A percentile compares a stretch with the other conserved stretches of the same genome.
Conservation (phyloP, 2,888 invertebrate species). For the Tachystola acroxantha region DNA sequence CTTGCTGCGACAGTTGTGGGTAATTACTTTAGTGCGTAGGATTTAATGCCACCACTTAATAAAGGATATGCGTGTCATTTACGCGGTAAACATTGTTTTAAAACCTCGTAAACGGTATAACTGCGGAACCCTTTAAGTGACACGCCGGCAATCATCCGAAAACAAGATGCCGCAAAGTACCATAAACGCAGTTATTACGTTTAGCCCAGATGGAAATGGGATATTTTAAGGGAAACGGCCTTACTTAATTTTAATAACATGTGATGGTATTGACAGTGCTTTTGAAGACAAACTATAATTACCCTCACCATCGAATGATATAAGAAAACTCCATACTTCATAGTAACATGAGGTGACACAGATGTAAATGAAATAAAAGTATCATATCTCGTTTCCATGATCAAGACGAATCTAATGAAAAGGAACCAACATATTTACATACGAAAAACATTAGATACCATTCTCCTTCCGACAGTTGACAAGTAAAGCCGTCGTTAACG, state of each 20-base stretch:
- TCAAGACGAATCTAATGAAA: too few relatives aligned
- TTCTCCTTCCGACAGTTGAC: too few relatives aligned
- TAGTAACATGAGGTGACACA: too few relatives aligned
- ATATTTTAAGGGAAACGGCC: slow-evolving; percentile 2
- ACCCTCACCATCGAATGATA: too few relatives aligned
- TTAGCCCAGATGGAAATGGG: slow-evolving; percentile 7
- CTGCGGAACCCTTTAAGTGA: slow-evolving; percentile 9
- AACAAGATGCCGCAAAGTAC: slow-evolving; percentile 13
- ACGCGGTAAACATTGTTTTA: slow-evolving; percentile 12
- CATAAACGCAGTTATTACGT: slow-evolving; percentile 12
- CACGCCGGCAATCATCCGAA: slow-evolving; percentile 11
- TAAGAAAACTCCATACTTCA: too few relatives aligned
- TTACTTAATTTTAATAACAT: background rate
- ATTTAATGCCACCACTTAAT: slow-evolving; percentile 28
- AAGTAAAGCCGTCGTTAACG: too few relatives aligned
- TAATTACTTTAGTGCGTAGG: slow-evolving; percentile 32
- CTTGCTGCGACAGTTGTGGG: slow-evolving; percentile 31
- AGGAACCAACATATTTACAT: too few relatives aligned
- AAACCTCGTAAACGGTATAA: slow-evolving; percentile 12
- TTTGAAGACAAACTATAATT: too few relatives aligned
- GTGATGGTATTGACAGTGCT: too few relatives aligned
- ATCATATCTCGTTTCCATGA: too few relatives aligned
- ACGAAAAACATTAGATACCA: too few relatives aligned
- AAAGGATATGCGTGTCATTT: slow-evolving; percentile 14
- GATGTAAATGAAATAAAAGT: too few relatives aligned